Percentiles rank a stretch among this genome's conserved stretches.
These are phyloP conservation scores for Xylocopa sonorina DNA, from an alignment of 1,140 invertebrate species.

Conservation along the genomic window DNA sequence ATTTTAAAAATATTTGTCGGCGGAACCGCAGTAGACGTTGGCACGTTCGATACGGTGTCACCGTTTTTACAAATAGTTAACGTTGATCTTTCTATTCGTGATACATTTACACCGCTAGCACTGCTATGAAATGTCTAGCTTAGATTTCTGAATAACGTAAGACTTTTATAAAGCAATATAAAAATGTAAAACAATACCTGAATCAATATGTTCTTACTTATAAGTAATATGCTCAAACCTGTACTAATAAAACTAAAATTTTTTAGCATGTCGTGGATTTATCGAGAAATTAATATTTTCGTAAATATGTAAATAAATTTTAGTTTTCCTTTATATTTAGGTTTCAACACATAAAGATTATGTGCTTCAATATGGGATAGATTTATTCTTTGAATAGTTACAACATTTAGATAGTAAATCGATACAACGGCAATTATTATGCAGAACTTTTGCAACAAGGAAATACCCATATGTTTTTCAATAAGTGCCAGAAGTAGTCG, in stretches of 20 bases:
- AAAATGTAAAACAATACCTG: neutral
- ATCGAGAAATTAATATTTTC: conserved; percentile 7
- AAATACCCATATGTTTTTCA: conserved; percentile 63
- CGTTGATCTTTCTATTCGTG: conserved; percentile 53
- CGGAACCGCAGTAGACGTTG: conserved; percentile 45
- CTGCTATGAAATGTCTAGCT: neutral
- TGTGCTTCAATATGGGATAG: conserved; percentile 52
- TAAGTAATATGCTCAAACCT: neutral
- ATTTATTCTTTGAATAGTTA: conserved; percentile 64
- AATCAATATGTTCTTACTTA: neutral
- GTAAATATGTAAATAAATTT: neutral
- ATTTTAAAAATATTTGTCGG: conserved; percentile 71
- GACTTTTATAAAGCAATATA: neutral
- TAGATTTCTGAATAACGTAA: too few relatives aligned
- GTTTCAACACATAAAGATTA: neutral
- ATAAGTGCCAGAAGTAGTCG: conserved; percentile 61
- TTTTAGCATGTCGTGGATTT: neutral
- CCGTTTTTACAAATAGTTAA: conserved; percentile 73
- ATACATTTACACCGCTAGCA: neutral
- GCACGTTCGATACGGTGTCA: conserved; percentile 57
- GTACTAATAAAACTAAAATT: neutral
- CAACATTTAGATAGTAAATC: conserved; percentile 69
- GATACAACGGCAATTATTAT: conserved; percentile 65
- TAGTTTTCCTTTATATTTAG: neutral
- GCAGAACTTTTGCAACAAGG: conserved; percentile 60